phyloP scores from a whole-genome alignment of 2,113 vertebrate genomes.

The Pao palembangensis region DNA sequence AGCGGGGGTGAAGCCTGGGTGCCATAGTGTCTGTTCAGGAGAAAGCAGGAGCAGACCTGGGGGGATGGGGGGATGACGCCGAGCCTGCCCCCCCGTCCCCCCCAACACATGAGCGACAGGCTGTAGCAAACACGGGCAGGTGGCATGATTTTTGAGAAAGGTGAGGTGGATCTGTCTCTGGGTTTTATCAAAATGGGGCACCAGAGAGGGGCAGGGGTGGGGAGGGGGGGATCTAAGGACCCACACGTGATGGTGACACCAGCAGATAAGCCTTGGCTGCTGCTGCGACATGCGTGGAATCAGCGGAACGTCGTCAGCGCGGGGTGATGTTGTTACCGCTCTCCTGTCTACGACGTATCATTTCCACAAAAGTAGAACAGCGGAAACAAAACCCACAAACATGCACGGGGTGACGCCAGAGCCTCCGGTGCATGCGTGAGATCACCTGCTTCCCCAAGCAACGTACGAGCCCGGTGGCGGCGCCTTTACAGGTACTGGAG shows the following conservation, averaged over 20 bases:
- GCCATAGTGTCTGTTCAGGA: constrained; percentile 55
- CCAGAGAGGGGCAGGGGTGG: not conserved
- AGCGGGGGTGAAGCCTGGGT: constrained; percentile 52
- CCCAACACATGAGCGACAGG: constrained; percentile 64
- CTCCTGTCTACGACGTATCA: constrained; percentile 37
- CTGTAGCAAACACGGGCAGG: constrained; percentile 44
- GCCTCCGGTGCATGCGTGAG: not conserved
- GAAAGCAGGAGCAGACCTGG: constrained; percentile 37
- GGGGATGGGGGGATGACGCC: constrained; percentile 12
- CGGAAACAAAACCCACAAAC: constrained; percentile 40
- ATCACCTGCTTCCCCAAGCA: constrained; percentile 17
- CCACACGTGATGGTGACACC: constrained; percentile 51
- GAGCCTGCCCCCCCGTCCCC: constrained; percentile 31
- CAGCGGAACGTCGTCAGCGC: constrained; percentile 28
- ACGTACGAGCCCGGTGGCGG: not conserved
- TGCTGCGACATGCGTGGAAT: constrained; percentile 56
- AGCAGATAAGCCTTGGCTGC: constrained; percentile 42
- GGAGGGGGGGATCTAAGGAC: constrained; percentile 18
- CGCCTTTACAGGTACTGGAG: not conserved
- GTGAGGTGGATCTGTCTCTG: constrained; percentile 50
- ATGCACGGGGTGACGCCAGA: too few species aligned
- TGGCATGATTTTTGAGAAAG: constrained; percentile 18
- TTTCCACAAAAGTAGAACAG: constrained; percentile 53
- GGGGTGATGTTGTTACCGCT: constrained; percentile 32
- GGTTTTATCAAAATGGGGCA: constrained; percentile 52